Conservation (phyloP, 2,113 vertebrate genomes). For the Mus pahari region DNA sequence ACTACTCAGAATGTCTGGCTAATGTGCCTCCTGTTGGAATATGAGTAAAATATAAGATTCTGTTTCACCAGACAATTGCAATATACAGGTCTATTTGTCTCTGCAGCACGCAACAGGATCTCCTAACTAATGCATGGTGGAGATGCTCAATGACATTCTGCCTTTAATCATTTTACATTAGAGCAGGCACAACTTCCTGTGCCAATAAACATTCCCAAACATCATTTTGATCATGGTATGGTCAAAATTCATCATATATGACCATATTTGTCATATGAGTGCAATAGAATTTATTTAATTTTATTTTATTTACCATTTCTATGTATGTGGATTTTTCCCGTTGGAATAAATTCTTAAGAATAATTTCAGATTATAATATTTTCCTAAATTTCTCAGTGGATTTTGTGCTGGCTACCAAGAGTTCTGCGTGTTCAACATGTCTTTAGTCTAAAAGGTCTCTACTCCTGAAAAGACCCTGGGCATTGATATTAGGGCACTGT, state of each 20-base stretch:
- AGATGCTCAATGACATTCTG: not conserved
- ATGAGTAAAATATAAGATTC: not conserved
- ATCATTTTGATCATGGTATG: not conserved
- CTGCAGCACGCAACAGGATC: not conserved
- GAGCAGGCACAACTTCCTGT: not conserved
- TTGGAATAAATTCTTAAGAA: not conserved
- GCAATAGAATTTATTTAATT: not conserved
- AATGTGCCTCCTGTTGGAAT: not conserved
- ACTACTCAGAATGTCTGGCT: not conserved
- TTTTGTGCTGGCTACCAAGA: constrained; percentile 10
- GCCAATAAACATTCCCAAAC: not conserved
- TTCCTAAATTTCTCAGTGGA: not conserved
- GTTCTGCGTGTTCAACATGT: not conserved
- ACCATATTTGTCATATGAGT: not conserved
- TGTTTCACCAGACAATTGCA: too few relatives aligned
- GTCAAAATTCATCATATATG: not conserved
- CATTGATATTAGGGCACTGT: not conserved
- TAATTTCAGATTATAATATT: not conserved
- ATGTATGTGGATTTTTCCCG: not conserved
- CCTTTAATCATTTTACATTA: not conserved
- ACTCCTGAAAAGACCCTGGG: not conserved
- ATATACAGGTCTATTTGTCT: not conserved
- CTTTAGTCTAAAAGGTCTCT: not conserved
- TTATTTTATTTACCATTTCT: not conserved
- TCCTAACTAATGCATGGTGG: not conserved